Evolutionary conservation across 2,888 invertebrate genomes (phyloP).

Genomic region (Cotesia congregata): DNA sequence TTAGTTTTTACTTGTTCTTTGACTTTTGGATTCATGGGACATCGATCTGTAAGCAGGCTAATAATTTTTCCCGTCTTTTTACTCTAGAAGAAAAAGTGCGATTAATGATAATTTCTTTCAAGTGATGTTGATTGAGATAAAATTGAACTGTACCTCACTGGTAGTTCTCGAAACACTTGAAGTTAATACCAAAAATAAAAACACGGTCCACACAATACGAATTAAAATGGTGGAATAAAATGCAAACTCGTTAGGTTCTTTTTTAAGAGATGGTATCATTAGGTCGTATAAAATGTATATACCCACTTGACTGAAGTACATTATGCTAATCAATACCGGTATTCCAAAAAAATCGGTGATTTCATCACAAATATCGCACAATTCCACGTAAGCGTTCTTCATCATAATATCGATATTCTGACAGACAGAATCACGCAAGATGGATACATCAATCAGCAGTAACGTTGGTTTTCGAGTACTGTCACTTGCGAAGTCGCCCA

Average conservation of each 20-base stretch:
- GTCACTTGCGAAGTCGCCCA: neutral
- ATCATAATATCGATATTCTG: neutral
- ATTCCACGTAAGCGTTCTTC: neutral
- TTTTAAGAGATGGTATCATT: neutral
- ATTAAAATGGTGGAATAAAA: neutral
- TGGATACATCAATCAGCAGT: neutral
- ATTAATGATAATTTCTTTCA: neutral
- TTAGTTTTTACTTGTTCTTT: neutral
- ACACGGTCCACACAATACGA: neutral
- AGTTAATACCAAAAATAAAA: neutral
- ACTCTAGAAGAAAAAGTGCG: neutral
- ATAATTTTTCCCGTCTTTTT: neutral
- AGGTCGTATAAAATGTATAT: neutral
- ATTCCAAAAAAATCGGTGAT: neutral
- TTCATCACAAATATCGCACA: neutral
- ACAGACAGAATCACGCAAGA: neutral
- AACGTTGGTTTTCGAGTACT: neutral
- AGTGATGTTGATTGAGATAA: neutral
- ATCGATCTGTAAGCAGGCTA: neutral
- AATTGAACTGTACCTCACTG: neutral
- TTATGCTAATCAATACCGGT: neutral
- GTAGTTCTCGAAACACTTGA: neutral
- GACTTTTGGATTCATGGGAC: neutral
- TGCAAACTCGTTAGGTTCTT: neutral
- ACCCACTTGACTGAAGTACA: neutral